phyloP scores from a whole-genome alignment of 2,888 invertebrate species.

The Tanytarsus gracilentus region DNA sequence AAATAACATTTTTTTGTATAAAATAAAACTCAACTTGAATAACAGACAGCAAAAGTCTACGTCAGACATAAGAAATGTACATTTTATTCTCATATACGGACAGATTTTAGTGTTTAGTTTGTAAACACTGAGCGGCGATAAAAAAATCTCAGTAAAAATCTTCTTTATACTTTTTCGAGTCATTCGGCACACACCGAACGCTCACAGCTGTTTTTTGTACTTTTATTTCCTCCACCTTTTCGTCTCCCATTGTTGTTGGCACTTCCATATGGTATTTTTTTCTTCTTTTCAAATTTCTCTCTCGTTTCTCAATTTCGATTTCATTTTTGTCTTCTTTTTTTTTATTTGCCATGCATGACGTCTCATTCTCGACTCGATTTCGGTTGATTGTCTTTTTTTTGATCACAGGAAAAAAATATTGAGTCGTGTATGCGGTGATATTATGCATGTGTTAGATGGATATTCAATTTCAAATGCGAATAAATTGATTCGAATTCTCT shows the following conservation, averaged over 20 bases:
- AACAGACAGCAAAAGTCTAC: not conserved
- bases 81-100: not conserved
- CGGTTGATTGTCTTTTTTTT: no score
- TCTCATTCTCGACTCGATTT: no score
- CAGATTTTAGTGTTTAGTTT: not conserved
- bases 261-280: slow-evolving; percentile 1
- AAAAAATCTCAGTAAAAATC: slow-evolving; percentile 4
- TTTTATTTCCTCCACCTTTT: not conserved
- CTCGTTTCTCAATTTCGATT: not conserved
- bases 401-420: no score
- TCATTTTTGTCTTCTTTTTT: not conserved
- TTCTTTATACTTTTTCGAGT: not conserved
- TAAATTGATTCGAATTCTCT: no score
- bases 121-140: not conserved
- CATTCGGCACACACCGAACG: not conserved
- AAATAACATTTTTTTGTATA: not conserved
- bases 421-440: no score
- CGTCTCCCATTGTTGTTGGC: slow-evolving; percentile 2
- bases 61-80: no score
- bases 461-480: no score
- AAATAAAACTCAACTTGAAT: not conserved
- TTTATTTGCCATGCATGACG: not conserved
- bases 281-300: not conserved
- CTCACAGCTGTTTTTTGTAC: slow-evolving; percentile 11
- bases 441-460: no score